Percentiles rank a stretch among this genome's conserved stretches.
These are phyloP conservation scores for Hyposoter dolosus DNA, from an alignment of 2,888 invertebrate species.

Conservation along the genomic window DNA sequence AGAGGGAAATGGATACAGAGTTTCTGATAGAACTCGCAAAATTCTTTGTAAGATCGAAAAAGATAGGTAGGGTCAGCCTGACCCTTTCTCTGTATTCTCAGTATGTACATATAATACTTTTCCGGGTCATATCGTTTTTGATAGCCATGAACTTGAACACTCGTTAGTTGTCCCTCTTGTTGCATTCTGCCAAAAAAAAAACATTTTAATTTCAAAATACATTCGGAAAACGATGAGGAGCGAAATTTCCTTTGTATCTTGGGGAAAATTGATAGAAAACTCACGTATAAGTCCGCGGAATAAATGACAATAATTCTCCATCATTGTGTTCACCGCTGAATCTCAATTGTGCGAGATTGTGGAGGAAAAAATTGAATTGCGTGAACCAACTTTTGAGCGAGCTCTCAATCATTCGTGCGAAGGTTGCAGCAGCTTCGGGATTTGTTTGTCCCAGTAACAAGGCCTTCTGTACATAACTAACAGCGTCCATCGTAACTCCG, in stretches of 20 bases:
- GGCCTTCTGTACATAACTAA: slow-evolving; percentile 96
- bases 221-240: neutral
- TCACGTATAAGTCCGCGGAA: slow-evolving; percentile 97
- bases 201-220: neutral
- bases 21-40: slow-evolving; percentile 98
- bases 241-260: neutral
- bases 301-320: slow-evolving; percentile 95
- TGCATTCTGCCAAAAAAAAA: slow-evolving; percentile 88
- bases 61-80: slow-evolving; percentile 95
- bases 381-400: slow-evolving; percentile 97
- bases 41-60: slow-evolving; percentile 98
- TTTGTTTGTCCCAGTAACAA: slow-evolving; percentile 95
- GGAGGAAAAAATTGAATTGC: slow-evolving; percentile 99
- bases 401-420: slow-evolving; percentile 97
- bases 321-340: slow-evolving; percentile 95
- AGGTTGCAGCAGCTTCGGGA: slow-evolving; percentile 98
- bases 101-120: slow-evolving; percentile 98
- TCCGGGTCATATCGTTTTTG: slow-evolving; percentile 98
- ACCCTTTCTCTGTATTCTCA: slow-evolving; percentile 93
- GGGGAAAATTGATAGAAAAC: slow-evolving; percentile 77
- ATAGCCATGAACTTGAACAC: slow-evolving; percentile 94
- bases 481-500: slow-evolving; percentile 96
- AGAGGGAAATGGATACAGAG: slow-evolving; percentile 96
- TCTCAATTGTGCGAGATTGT: slow-evolving; percentile 97
- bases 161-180: slow-evolving; percentile 94